Base-by-base conservation (phyloP, 2,888 invertebrate species). In the Hirtodrosophila confusa region DNA sequence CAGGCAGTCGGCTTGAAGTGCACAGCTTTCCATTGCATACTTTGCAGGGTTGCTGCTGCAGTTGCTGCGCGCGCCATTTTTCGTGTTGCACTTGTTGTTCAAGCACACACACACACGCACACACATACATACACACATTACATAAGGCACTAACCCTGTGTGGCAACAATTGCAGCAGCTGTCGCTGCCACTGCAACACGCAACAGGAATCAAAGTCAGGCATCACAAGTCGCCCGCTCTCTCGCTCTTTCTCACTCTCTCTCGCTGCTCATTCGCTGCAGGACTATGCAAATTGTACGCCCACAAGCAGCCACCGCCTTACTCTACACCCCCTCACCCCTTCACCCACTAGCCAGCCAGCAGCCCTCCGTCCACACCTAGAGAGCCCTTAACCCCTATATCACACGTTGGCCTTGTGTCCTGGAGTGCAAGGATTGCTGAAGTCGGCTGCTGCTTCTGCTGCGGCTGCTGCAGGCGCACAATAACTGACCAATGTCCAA, bases 31-130 rank as follows among this genome's bases (percentile, higher is more conserved):
- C 50, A 69, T 68, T 80, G 83, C 80, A 86, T 75, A 75, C 73
- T 72, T 72, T 57, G 45, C 69, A 78, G 80, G 78, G 87, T 78
- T 68, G 85, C 69, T 63, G 74, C 55, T 50, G 49, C 51, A 40
- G 50, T 79, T 80, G 70, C 73, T 82, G 86, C 83, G 86, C 83
- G 78, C 87, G 87, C 83, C 88, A 82, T 76, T 86, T 84, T 84
- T 80, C 54, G 74, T 76, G 47, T 75, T 70, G 71, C 76, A 76
- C 78, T 77, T 75, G 74, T 76, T 75, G 68, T 76, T 12, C 17
- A 27, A 27, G 56, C 51, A 47, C 8, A 10, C 55, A 3, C 31
- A 37, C 17, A 39, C 12, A 40, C 31, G 47, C 39, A 41, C 40
- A 43, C 36, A 45, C n/a, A 43, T 17, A 39, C 29, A 33, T 3